These are phyloP conservation scores for Serinus canaria DNA, from an alignment of 2,113 vertebrate species.

Conservation along the genomic window DNA sequence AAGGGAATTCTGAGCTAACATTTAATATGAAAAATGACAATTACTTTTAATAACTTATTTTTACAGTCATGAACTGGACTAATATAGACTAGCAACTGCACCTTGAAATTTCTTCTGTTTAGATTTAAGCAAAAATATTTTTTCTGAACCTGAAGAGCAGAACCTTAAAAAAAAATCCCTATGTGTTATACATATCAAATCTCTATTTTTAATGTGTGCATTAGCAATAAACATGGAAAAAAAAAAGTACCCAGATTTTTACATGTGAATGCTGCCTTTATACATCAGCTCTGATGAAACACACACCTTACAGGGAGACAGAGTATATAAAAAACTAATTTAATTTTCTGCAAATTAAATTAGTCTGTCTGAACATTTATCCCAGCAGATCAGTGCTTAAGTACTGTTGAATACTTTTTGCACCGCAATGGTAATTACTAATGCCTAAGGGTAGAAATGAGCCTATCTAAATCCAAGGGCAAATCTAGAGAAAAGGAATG, in stretches of 20 bases:
- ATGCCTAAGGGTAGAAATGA: no score
- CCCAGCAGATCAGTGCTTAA: neutral
- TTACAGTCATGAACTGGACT: neutral
- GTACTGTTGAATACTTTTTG: neutral
- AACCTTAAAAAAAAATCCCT: neutral
- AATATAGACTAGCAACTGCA: neutral
- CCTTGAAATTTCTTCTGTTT: neutral
- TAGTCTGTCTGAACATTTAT: neutral
- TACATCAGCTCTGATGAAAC: neutral
- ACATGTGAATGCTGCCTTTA: neutral
- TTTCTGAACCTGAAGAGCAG: neutral
- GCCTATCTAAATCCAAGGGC: neutral
- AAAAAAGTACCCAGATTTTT: neutral
- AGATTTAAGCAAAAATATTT: neutral
- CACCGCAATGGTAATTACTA: neutral
- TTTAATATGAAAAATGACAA: neutral
- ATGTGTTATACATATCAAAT: neutral
- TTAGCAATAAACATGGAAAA: neutral
- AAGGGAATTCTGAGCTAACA: neutral
- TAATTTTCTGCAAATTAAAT: neutral
- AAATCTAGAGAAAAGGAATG: neutral
- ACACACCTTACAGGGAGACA: neutral
- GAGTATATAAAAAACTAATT: neutral
- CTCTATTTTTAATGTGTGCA: neutral
- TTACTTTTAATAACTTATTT: neutral